Percentiles rank a stretch among this genome's conserved stretches.
Evolutionary conservation across 2,888 invertebrate species (phyloP).

Genomic region (Rambutsinella grinnellia): DNA sequence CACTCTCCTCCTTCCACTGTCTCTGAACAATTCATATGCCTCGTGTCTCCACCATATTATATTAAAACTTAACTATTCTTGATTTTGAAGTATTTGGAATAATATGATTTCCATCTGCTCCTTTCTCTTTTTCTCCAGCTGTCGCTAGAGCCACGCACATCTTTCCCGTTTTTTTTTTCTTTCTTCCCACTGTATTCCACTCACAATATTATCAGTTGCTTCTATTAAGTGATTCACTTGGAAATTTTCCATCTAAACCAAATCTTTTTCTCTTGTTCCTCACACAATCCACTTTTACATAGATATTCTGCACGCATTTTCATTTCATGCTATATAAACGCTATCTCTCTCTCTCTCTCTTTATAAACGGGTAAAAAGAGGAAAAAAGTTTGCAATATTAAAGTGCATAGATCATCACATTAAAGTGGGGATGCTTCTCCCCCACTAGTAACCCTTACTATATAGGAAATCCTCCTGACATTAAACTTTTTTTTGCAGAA

Average conservation of each 20-base stretch:
- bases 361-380: not conserved
- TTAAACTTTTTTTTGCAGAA: not conserved
- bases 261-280: conserved; percentile 15
- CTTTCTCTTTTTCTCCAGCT: conserved; percentile 40
- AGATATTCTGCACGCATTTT: not conserved
- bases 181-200: not conserved
- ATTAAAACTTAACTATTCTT: conserved; percentile 46
- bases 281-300: not conserved
- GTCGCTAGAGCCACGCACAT: conserved; percentile 32
- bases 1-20: too few species aligned
- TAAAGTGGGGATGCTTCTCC: not conserved
- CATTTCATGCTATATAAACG: too few species aligned
- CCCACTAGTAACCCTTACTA: too few species aligned
- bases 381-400: not conserved
- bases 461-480: too few species aligned
- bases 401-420: not conserved
- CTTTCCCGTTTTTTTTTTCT: not conserved
- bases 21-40: too few species aligned
- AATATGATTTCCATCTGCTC: conserved; percentile 54
- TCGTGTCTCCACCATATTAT: too few species aligned
- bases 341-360: not conserved
- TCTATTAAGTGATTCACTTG: conserved; percentile 45
- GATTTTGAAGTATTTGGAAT: conserved; percentile 47
- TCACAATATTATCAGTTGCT: conserved; percentile 18
- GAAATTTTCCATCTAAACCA: conserved; percentile 53